These are phyloP conservation scores for Nyctibius bracteatus DNA, from an alignment of 2,113 vertebrate species.

Conservation along the genomic window DNA sequence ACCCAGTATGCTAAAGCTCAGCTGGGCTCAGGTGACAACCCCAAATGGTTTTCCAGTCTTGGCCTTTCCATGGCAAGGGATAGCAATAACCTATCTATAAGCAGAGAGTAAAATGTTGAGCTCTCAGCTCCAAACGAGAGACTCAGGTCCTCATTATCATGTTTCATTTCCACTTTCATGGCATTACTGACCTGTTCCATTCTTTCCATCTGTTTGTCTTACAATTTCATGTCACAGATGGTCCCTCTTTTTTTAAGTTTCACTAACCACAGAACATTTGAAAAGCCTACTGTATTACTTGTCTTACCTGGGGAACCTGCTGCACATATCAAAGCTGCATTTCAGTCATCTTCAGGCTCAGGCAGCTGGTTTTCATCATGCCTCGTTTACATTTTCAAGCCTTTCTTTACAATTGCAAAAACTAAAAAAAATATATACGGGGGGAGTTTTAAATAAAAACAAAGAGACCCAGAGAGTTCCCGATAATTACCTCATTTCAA, in stretches of 20 bases:
- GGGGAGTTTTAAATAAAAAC: background rate
- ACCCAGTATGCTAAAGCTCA: background rate
- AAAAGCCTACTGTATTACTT: background rate
- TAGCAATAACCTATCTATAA: background rate
- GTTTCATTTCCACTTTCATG: background rate
- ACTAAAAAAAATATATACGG: background rate
- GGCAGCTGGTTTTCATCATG: background rate
- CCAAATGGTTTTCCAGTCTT: background rate
- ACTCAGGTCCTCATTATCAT: background rate
- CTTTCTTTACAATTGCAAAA: background rate
- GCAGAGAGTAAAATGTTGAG: background rate
- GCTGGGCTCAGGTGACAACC: background rate
- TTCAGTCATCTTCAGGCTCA: background rate
- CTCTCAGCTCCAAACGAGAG: background rate
- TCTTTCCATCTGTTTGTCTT: background rate
- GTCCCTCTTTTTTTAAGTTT: background rate
- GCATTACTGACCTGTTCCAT: background rate
- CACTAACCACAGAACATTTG: background rate
- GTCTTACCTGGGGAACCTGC: background rate
- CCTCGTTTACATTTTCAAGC: background rate
- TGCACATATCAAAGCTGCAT: background rate
- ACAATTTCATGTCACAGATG: background rate
- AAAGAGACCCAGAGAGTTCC: background rate
- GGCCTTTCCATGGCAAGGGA: background rate
- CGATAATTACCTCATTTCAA: fast-evolving